Conservation (phyloP, 1,140 invertebrate genomes). For the Laupala kohalensis region DNA sequence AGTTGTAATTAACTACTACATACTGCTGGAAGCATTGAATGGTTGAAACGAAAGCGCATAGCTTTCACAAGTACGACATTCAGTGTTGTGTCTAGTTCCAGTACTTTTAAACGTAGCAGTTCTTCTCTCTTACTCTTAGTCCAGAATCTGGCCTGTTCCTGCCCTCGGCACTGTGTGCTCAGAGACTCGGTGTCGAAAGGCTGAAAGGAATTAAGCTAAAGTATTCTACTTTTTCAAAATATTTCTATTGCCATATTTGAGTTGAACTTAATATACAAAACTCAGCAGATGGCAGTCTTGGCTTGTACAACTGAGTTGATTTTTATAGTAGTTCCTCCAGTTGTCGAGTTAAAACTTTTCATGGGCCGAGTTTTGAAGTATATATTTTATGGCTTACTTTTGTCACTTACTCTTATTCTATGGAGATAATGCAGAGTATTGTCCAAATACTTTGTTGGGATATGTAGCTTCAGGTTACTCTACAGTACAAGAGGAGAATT, state of each 20-base stretch:
- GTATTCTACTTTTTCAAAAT: neutral
- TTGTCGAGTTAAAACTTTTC: neutral
- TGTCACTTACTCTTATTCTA: neutral
- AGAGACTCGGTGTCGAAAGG: neutral
- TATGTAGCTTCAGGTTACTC: neutral
- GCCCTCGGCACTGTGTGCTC: neutral
- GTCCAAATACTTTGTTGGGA: neutral
- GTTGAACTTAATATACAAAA: neutral
- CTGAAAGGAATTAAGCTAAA: neutral
- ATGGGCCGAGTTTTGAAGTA: no score
- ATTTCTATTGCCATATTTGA: neutral
- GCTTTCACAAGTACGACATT: neutral
- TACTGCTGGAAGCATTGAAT: neutral
- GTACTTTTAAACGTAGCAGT: neutral
- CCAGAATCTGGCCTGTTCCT: neutral
- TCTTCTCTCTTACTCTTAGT: neutral
- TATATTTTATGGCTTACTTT: neutral
- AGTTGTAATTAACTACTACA: neutral
- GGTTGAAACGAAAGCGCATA: neutral
- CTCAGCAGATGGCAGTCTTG: neutral
- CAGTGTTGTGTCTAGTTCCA: neutral
- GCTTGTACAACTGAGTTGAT: neutral
- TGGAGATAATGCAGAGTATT: neutral
- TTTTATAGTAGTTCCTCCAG: neutral
- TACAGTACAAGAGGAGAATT: neutral